Percentiles rank a stretch among this genome's conserved stretches.
Evolutionary conservation across 2,888 invertebrate species (phyloP).

Genomic region (Macaria liturata): DNA sequence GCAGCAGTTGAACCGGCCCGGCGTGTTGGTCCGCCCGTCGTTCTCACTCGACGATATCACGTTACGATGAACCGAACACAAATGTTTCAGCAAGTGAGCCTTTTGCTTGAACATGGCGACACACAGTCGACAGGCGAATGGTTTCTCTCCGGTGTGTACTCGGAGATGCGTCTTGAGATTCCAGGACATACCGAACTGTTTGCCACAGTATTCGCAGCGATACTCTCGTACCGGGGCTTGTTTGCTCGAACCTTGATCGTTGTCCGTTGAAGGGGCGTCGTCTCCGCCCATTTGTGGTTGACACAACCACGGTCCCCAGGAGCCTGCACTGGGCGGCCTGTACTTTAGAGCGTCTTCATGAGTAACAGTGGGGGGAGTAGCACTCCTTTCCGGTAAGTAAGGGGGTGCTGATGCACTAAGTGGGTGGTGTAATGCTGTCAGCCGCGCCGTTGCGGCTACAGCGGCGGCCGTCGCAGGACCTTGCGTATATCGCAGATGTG

Average conservation of each 20-base stretch:
- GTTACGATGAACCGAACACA: constrained; percentile 94
- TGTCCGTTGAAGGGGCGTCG: constrained; percentile 73
- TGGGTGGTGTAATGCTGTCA: constrained; percentile 80
- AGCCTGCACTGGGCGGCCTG: constrained; percentile 88
- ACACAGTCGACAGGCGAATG: constrained; percentile 94
- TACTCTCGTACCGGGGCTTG: constrained; percentile 90
- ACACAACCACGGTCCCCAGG: constrained; percentile 87
- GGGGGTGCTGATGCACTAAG: constrained; percentile 90
- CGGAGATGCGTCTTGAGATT: constrained; percentile 94
- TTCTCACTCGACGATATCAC: constrained; percentile 93
- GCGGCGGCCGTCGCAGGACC: constrained; percentile 84
- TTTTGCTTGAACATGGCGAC: constrained; percentile 97
- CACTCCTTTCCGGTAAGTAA: constrained; percentile 85
- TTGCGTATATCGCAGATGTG: constrained; percentile 83
- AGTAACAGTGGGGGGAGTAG: constrained; percentile 84
- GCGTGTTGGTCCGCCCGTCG: constrained; percentile 84
- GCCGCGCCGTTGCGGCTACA: constrained; percentile 79
- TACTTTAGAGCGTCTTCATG: constrained; percentile 84
- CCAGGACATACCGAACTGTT: constrained; percentile 97
- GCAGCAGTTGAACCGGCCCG: constrained; percentile 91
- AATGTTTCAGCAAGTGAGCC: constrained; percentile 92
- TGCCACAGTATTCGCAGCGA: constrained; percentile 94
- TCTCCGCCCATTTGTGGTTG: constrained; percentile 85
- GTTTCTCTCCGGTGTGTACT: constrained; percentile 95
- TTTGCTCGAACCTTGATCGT: constrained; percentile 81